Evolutionary conservation across 1,140 invertebrate genomes (phyloP).

Genomic region (Atta cephalotes): DNA sequence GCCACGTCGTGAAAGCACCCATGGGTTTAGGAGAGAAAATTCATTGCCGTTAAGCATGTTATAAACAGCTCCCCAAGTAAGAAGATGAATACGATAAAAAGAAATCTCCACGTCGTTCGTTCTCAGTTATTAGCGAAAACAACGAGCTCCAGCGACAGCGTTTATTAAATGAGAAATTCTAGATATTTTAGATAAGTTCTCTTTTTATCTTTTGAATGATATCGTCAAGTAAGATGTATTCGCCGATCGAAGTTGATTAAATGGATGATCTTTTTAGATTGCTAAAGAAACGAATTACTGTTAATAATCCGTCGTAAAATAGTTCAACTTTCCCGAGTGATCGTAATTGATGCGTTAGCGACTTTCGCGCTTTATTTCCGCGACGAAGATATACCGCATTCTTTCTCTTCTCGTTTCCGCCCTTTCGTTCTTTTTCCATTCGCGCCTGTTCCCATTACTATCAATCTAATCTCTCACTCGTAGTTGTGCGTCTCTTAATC

Average conservation of each 20-base stretch:
- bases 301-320: slow-evolving; percentile 40
- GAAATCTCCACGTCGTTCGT: slow-evolving; percentile 40
- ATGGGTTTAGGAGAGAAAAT: slow-evolving; percentile 47
- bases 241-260: background rate
- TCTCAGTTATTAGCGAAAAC: slow-evolving; percentile 23
- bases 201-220: background rate
- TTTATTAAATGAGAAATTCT: slow-evolving; percentile 28
- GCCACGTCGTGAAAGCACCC: slow-evolving; percentile 40
- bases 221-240: background rate
- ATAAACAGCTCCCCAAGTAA: slow-evolving; percentile 41
- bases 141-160: background rate
- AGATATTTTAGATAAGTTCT: background rate
- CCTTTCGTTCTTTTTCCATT: background rate
- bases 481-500: slow-evolving; percentile 45
- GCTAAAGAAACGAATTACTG: slow-evolving; percentile 10
- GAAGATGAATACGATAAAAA: slow-evolving; percentile 52
- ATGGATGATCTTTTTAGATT: background rate
- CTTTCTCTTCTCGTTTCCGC: slow-evolving; percentile 10
- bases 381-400: slow-evolving; percentile 28
- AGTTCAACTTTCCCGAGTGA: slow-evolving; percentile 23
- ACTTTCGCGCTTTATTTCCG: slow-evolving; percentile 22
- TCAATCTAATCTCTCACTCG: slow-evolving; percentile 47
- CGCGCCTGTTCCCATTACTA: slow-evolving; percentile 23
- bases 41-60: slow-evolving; percentile 58
- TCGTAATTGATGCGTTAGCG: slow-evolving; percentile 44